Conservation (phyloP, 2,113 vertebrate genomes). For the Telmatochromis sp. region DNA sequence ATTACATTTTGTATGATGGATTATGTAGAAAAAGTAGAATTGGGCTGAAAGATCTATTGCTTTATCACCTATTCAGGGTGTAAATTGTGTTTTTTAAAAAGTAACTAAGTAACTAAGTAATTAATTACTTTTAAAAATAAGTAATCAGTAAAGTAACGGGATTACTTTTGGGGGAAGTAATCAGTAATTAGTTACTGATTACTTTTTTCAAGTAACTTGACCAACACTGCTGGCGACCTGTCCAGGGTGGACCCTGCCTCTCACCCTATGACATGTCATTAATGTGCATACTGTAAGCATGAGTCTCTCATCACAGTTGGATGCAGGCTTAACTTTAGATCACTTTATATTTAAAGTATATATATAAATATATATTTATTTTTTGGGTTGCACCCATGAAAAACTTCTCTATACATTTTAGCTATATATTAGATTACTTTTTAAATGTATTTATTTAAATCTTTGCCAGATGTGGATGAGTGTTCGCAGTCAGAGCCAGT, state of each 20-base stretch:
- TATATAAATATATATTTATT: too few relatives aligned
- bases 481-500: slow-evolving; percentile 68
- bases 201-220: too few relatives aligned
- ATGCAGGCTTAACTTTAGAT: not conserved
- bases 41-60: too few relatives aligned
- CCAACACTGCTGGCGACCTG: not conserved
- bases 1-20: too few relatives aligned
- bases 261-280: not conserved
- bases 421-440: fast-evolving
- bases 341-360: not conserved
- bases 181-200: too few relatives aligned
- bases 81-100: too few relatives aligned
- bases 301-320: not conserved
- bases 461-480: slow-evolving; percentile 79
- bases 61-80: too few relatives aligned
- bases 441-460: not conserved
- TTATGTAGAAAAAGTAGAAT: too few relatives aligned
- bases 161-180: too few relatives aligned
- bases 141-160: too few relatives aligned
- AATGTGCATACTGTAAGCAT: not conserved
- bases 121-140: too few relatives aligned
- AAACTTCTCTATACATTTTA: not conserved
- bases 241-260: not conserved
- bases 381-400: not conserved
- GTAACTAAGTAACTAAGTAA: too few relatives aligned